A percentile compares a stretch with the other conserved stretches of the same genome.
Evolutionary conservation across 37 sponge, comb jelly and placozoan species (phyloP).

Genomic region (Axinella damicornis): DNA sequence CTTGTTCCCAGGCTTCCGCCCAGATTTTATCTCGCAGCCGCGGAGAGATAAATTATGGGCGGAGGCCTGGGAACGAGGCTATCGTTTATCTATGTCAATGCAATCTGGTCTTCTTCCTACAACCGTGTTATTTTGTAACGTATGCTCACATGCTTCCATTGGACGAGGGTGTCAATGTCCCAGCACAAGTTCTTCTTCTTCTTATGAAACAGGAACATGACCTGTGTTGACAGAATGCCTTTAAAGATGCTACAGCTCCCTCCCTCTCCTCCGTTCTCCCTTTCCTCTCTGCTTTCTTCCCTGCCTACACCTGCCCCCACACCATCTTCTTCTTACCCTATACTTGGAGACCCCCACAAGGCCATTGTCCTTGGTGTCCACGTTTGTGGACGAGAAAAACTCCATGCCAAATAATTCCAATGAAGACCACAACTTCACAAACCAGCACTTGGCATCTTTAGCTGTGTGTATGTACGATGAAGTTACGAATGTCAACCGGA

Average conservation of each 20-base stretch:
- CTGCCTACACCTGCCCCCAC: background rate
- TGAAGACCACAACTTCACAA: constrained; percentile 88
- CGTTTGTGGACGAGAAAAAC: constrained; percentile 81
- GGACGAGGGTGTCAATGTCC: constrained; percentile 49
- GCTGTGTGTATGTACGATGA: background rate
- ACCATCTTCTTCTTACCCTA: constrained; percentile 39
- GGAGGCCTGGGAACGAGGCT: too few species aligned
- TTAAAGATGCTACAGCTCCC: background rate
- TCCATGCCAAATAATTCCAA: constrained; percentile 86
- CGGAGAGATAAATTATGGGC: too few species aligned
- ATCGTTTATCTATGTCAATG: too few species aligned
- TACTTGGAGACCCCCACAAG: constrained; percentile 86
- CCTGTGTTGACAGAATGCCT: constrained; percentile 5
- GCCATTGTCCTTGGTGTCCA: constrained; percentile 78
- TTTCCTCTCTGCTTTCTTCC: background rate
- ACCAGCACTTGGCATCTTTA: constrained; percentile 70
- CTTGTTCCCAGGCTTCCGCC: too few species aligned
- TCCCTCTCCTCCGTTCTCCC: background rate
- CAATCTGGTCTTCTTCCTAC: too few species aligned
- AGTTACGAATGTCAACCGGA: too few species aligned
- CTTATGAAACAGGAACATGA: constrained; percentile 62
- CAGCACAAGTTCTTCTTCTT: constrained; percentile 69
- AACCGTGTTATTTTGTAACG: too few species aligned
- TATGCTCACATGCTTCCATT: constrained; percentile 59
- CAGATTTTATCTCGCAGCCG: too few species aligned